These are phyloP conservation scores for Drosophila prostipennis DNA, from an alignment of 2,888 invertebrate genomes.

Conservation along the genomic window DNA sequence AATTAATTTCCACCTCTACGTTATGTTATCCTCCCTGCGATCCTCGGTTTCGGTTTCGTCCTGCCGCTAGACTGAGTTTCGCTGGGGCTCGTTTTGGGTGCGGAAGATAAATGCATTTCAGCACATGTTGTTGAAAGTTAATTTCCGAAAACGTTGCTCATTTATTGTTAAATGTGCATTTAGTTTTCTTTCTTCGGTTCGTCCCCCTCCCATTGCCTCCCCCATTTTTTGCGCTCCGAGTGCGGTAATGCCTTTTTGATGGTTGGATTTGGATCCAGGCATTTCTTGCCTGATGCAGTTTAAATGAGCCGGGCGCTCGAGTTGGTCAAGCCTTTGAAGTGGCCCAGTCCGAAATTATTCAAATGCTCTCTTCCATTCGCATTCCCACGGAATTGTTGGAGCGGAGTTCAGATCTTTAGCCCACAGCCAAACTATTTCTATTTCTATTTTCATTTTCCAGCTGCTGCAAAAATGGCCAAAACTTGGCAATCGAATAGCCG, in stretches of 20 bases:
- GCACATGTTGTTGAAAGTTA: conserved; percentile 81
- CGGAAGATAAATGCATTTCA: conserved; percentile 79
- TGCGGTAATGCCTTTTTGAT: conserved; percentile 74
- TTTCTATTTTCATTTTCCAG: conserved; percentile 15
- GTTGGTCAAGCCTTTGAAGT: conserved; percentile 16
- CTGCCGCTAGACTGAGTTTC: conserved; percentile 48
- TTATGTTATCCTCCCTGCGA: neutral
- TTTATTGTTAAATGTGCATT: conserved; percentile 74
- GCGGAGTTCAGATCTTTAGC: conserved; percentile 6
- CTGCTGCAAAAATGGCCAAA: conserved; percentile 37
- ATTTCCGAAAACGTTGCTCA: conserved; percentile 77
- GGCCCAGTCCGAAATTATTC: conserved; percentile 7
- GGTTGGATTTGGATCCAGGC: conserved; percentile 38
- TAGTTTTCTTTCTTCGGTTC: conserved; percentile 23
- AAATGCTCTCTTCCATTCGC: conserved; percentile 7
- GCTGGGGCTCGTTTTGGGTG: conserved; percentile 52
- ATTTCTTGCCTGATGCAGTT: conserved; percentile 47
- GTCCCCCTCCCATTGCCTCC: conserved; percentile 1
- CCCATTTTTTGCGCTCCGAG: neutral
- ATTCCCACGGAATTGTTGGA: conserved; percentile 5
- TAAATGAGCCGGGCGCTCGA: conserved; percentile 42
- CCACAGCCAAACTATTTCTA: conserved; percentile 12
- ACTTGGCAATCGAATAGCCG: conserved; percentile 46
- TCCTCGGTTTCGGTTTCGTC: conserved; percentile 9
- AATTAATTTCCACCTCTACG: conserved; percentile 76